Percentiles rank a stretch among this genome's conserved stretches.
These are phyloP conservation scores for Lepidostoma basale DNA, from an alignment of 1,140 invertebrate species.

Conservation along the genomic window DNA sequence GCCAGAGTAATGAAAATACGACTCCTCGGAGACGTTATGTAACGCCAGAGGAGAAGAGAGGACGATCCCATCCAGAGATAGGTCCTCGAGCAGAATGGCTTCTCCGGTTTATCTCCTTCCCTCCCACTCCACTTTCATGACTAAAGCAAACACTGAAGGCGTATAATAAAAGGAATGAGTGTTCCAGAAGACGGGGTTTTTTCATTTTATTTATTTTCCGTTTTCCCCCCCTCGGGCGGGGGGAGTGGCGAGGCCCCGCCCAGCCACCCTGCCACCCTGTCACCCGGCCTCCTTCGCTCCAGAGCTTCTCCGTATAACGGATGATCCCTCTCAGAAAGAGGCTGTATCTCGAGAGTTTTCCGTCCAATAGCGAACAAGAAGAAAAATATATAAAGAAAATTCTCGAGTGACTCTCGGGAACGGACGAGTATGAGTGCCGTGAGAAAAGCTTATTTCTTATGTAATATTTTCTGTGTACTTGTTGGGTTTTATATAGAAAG, in stretches of 20 bases:
- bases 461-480: slow-evolving; percentile 20
- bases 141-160: slow-evolving; percentile 32
- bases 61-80: slow-evolving; percentile 20
- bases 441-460: slow-evolving; percentile 1
- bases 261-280: not conserved
- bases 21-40: not conserved
- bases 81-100: slow-evolving; percentile 22
- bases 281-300: slow-evolving; percentile 1
- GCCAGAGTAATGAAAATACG: slow-evolving; percentile 13
- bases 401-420: slow-evolving; percentile 17
- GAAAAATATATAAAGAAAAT: slow-evolving; percentile 40
- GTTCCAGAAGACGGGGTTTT: slow-evolving; percentile 25
- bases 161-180: slow-evolving; percentile 41
- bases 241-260: slow-evolving; percentile 24
- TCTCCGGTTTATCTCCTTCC: slow-evolving; percentile 19
- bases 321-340: slow-evolving; percentile 33
- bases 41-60: slow-evolving; percentile 12
- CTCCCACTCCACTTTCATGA: not conserved
- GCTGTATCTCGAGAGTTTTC: slow-evolving; percentile 39
- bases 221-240: not conserved
- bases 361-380: slow-evolving; percentile 37
- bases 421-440: slow-evolving; percentile 6
- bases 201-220: slow-evolving; percentile 31
- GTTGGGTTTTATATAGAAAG: not conserved
- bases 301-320: slow-evolving; percentile 17